These are phyloP conservation scores for Rapana venosa DNA, from an alignment of 2,888 invertebrate genomes.

Conservation along the genomic window DNA sequence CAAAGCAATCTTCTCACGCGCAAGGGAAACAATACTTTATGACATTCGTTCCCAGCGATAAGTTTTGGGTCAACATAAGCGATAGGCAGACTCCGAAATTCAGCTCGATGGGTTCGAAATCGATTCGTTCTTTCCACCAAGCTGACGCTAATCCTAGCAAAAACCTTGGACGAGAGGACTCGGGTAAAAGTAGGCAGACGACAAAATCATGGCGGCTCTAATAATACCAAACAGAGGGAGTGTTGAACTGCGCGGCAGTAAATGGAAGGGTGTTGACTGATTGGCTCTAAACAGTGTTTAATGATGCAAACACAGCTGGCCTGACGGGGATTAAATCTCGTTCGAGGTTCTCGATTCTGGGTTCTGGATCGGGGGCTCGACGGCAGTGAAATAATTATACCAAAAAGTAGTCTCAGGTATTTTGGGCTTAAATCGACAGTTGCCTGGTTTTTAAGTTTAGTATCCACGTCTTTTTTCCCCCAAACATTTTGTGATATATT, in stretches of 20 bases:
- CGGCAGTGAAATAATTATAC: background rate
- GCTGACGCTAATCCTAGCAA: background rate
- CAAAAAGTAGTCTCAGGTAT: background rate
- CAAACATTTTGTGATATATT: too few species aligned
- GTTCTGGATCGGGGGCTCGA: background rate
- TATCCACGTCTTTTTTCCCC: too few species aligned
- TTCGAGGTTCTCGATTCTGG: background rate
- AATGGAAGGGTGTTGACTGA: background rate
- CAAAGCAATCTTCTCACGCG: background rate
- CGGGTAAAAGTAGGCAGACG: background rate
- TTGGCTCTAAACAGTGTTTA: conserved; percentile 12
- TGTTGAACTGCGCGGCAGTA: background rate
- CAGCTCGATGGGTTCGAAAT: background rate
- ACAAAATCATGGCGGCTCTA: background rate
- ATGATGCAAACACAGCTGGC: conserved; percentile 14
- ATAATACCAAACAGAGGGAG: background rate
- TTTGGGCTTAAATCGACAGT: background rate
- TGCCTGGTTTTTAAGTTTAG: background rate
- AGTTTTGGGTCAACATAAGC: background rate
- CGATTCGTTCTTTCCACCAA: background rate
- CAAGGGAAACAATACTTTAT: background rate
- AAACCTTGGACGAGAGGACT: background rate
- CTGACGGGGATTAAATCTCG: background rate
- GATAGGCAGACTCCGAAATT: background rate
- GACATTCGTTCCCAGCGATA: background rate